Base-by-base conservation (phyloP, 2,888 invertebrate species). In the Parnassius smintheus region DNA sequence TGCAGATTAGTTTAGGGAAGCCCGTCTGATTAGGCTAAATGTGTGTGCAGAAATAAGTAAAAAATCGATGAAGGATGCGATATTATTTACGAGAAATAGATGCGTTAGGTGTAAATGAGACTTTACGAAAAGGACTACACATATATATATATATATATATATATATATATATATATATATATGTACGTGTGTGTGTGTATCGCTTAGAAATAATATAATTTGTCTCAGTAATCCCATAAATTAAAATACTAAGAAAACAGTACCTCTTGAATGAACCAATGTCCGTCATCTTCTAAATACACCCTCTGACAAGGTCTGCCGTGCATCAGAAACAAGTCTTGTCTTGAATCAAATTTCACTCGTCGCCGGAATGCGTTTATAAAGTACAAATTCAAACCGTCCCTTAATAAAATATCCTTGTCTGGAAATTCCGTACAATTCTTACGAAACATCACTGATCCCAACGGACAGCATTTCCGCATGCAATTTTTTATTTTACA, bases 231-330 rank as follows among this genome's bases (percentile, higher is more conserved):
- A 46, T 46, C n/a, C 1, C 0, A 11, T 46, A n/a, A 46, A 46
- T 4, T n/a, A 46, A 11, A 46, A n/a, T 46, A 49, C 2, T 9
- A 12, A 49, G 11, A 10, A 46, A 52, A 52, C 52, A 9, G 35
- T 75, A 87, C 89, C 83, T 84, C 72, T 71, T 89, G 90, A 4
- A 88, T 41, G 62, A 68, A 80, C 88, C 85, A 86, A 1, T 54
- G 41, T 0, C 22, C 61, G 9, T 59, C 35, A 1, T 70, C 71
- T 70, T 88, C 87, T 0, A 69, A 0, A 57, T 70, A 88, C 18
- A 81, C 61, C 0, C 2, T 1, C 2, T 51, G 11, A 61, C 81
- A 80, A 0, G 87, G 80, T 45, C 61, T 69, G 0, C 78, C 83
- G 44, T 71, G 64, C 0, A 86, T 44, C 1, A 86, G 35, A 18